Evolutionary conservation across 2,888 invertebrate species (phyloP).

Genomic region (Eristalis tenax): DNA sequence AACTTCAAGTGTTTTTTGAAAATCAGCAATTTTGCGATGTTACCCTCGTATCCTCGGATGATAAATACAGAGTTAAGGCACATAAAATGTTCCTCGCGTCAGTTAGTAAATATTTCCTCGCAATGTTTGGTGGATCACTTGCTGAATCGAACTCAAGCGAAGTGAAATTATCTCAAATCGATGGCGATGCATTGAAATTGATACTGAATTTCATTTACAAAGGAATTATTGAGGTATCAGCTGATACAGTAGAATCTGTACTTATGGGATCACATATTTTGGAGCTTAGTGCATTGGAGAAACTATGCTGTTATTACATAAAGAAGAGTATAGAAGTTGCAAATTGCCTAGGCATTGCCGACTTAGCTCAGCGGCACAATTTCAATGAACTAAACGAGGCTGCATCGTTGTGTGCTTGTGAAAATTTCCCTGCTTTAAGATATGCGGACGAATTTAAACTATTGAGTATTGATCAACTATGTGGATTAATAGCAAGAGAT

Average conservation of each 20-base stretch:
- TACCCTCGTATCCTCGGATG: conserved; percentile 2
- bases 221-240: not conserved
- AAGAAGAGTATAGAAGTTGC: not conserved
- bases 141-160: not conserved
- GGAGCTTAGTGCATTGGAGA: not conserved
- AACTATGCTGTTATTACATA: conserved; percentile 18
- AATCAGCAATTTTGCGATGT: conserved; percentile 10
- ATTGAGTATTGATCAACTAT: not conserved
- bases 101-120: conserved; percentile 9
- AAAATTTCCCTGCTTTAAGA: not conserved
- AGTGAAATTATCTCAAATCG: not conserved
- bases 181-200: not conserved
- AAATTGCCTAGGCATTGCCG: conserved; percentile 25
- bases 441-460: conserved; percentile 18
- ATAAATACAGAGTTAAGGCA: not conserved
- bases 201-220: conserved; percentile 23
- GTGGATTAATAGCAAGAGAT: not conserved
- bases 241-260: conserved; percentile 12
- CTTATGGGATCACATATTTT: conserved; percentile 14
- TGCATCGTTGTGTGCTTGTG: not conserved
- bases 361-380: conserved; percentile 16
- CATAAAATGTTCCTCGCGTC: conserved; percentile 15
- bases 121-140: conserved; percentile 22
- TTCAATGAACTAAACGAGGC: not conserved
- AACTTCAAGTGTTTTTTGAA: not conserved